Percentiles rank a stretch among this genome's conserved stretches.
Conservation (phyloP, 2,113 vertebrate genomes). For the Nesoenas mayeri region DNA sequence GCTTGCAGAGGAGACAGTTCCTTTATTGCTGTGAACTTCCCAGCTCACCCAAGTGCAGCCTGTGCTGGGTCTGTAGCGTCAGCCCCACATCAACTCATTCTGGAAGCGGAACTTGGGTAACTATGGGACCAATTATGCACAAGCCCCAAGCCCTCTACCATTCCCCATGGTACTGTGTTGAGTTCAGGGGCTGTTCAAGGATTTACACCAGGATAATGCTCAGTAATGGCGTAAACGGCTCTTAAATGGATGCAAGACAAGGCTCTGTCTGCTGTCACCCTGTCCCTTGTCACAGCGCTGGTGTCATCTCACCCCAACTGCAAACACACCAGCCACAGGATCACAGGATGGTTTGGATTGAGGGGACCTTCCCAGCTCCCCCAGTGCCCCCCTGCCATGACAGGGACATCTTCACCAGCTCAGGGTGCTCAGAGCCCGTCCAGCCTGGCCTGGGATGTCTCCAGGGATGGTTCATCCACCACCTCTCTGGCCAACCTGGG, state of each 20-base stretch:
- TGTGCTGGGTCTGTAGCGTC: accelerated
- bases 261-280: no score
- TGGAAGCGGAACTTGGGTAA: neutral
- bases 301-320: neutral
- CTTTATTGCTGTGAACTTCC: neutral
- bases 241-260: neutral
- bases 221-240: accelerated
- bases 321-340: neutral
- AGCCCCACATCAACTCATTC: neutral
- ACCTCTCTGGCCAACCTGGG: no score
- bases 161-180: accelerated
- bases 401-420: no score
- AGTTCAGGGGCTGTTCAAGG: neutral
- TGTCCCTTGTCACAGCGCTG: accelerated
- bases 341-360: no score
- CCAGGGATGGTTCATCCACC: no score
- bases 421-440: no score
- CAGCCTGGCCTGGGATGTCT: no score
- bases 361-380: no score
- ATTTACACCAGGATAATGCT: neutral
- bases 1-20: neutral
- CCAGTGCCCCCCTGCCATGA: no score
- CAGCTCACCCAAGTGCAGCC: neutral
- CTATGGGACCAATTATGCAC: accelerated
- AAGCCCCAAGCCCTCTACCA: neutral